Percentiles rank a stretch among this genome's conserved stretches.
Evolutionary conservation across 1,140 invertebrate genomes (phyloP).

Genomic region (Agrilus planipennis): DNA sequence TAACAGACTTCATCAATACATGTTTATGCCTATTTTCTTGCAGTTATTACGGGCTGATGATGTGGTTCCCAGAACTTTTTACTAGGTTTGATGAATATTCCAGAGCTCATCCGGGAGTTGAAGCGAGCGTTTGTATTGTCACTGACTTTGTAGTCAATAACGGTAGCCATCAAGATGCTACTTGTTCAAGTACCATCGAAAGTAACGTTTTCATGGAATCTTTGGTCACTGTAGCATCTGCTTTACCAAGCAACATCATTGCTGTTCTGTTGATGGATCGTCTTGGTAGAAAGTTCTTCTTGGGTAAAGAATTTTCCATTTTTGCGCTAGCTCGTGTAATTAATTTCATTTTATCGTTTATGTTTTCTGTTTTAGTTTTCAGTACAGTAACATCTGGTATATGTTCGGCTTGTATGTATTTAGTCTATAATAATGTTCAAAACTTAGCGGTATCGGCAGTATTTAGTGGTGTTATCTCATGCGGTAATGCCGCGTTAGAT

Average conservation of each 20-base stretch:
- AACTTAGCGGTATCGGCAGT: slow-evolving; percentile 73
- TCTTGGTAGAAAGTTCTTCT: slow-evolving; percentile 78
- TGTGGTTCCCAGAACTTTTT: slow-evolving; percentile 86
- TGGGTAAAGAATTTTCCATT: slow-evolving; percentile 44
- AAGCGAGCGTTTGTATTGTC: slow-evolving; percentile 62
- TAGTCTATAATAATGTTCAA: slow-evolving; percentile 67
- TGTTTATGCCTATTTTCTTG: slow-evolving; percentile 13
- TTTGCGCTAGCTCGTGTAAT: background rate
- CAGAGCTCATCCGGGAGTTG: slow-evolving; percentile 38
- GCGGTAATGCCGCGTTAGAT: slow-evolving; percentile 76
- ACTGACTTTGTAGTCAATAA: slow-evolving; percentile 59
- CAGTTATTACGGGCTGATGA: slow-evolving; percentile 78
- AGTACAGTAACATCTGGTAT: slow-evolving; percentile 74
- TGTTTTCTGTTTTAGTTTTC: slow-evolving; percentile 50
- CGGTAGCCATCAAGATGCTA: slow-evolving; percentile 44
- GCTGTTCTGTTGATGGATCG: slow-evolving; percentile 63
- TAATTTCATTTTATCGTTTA: background rate
- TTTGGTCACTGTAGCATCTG: slow-evolving; percentile 71
- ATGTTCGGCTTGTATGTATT: slow-evolving; percentile 74
- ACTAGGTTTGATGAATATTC: slow-evolving; percentile 69
- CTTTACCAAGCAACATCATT: slow-evolving; percentile 71
- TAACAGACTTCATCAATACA: background rate
- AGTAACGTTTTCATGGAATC: slow-evolving; percentile 72
- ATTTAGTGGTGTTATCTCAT: slow-evolving; percentile 78
- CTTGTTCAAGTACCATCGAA: slow-evolving; percentile 58